These are phyloP conservation scores for Ips typographus DNA, from an alignment of 1,140 invertebrate genomes.

Conservation along the genomic window DNA sequence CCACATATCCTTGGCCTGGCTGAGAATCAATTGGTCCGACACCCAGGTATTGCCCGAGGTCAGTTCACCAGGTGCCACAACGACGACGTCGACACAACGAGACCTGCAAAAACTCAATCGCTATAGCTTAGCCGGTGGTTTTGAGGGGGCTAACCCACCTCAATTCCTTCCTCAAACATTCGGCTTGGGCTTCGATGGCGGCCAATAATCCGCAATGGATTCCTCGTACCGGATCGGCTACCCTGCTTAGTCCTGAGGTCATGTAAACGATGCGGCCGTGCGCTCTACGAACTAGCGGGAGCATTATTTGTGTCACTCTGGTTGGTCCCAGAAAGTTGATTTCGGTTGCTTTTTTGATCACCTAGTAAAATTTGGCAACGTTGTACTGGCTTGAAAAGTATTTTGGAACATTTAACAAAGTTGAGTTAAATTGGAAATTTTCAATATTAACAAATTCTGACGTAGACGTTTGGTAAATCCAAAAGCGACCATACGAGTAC, in stretches of 20 bases:
- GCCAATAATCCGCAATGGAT: slow-evolving; percentile 77
- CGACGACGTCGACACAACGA: slow-evolving; percentile 70
- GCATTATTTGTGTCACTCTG: slow-evolving; percentile 75
- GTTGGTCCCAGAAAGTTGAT: slow-evolving; percentile 77
- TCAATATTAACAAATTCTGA: no score
- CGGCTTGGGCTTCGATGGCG: slow-evolving; percentile 77
- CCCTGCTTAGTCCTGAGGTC: slow-evolving; percentile 71
- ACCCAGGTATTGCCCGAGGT: slow-evolving; percentile 76
- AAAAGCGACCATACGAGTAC: no score
- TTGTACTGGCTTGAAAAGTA: not conserved
- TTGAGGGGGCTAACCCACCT: slow-evolving; percentile 46
- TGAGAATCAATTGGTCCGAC: slow-evolving; percentile 67
- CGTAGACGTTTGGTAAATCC: no score
- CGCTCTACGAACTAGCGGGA: slow-evolving; percentile 74
- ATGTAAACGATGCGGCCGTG: slow-evolving; percentile 70
- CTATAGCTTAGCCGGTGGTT: no score
- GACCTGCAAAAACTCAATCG: slow-evolving; percentile 4
- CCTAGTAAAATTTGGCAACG: slow-evolving; percentile 35
- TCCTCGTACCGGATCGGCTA: slow-evolving; percentile 73
- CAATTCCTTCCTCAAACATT: slow-evolving; percentile 80
- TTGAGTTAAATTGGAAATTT: not conserved
- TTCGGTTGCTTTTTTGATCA: slow-evolving; percentile 71
- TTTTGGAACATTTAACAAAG: not conserved
- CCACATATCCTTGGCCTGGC: slow-evolving; percentile 81
- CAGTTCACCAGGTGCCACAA: slow-evolving; percentile 82